phyloP scores from a whole-genome alignment of 2,797 vertebrate species.

The Channa striata region DNA sequence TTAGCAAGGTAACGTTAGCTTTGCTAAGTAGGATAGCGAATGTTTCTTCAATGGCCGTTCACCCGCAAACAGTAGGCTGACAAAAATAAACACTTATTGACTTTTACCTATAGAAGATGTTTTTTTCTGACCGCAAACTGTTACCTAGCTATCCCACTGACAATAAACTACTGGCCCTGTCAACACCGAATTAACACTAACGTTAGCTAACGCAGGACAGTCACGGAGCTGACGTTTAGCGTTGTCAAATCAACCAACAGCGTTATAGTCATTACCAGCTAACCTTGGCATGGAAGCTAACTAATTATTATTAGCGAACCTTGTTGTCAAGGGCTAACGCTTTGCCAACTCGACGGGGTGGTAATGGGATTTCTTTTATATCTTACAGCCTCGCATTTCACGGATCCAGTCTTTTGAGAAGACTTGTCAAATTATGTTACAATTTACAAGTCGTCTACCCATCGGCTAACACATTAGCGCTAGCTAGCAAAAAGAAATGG shows the following conservation, averaged over 20 bases:
- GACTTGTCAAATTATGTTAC: constrained; percentile 21
- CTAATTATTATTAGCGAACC: constrained; percentile 76
- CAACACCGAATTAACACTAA: constrained; percentile 16
- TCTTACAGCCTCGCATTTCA: constrained; percentile 14
- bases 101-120: background rate
- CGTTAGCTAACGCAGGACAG: constrained; percentile 42
- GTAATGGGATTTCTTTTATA: constrained; percentile 22
- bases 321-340: constrained; percentile 58
- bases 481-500: constrained; percentile 80
- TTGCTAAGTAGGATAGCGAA: constrained; percentile 54
- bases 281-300: constrained; percentile 75
- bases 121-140: background rate
- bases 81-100: constrained; percentile 49
- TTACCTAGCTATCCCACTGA: background rate
- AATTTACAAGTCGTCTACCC: constrained; percentile 52
- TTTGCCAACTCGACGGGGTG: constrained; percentile 59
- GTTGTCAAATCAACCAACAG: constrained; percentile 72
- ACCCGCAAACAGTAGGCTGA: constrained; percentile 43
- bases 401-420: constrained; percentile 11
- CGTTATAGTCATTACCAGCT: constrained; percentile 64
- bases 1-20: constrained; percentile 67
- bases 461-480: constrained; percentile 65
- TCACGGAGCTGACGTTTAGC: constrained; percentile 67
- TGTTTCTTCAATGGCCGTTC: constrained; percentile 56
- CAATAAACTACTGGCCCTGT: constrained; percentile 46